phyloP scores from a whole-genome alignment of 2,113 vertebrate species.

The Hiodon tergisus region DNA sequence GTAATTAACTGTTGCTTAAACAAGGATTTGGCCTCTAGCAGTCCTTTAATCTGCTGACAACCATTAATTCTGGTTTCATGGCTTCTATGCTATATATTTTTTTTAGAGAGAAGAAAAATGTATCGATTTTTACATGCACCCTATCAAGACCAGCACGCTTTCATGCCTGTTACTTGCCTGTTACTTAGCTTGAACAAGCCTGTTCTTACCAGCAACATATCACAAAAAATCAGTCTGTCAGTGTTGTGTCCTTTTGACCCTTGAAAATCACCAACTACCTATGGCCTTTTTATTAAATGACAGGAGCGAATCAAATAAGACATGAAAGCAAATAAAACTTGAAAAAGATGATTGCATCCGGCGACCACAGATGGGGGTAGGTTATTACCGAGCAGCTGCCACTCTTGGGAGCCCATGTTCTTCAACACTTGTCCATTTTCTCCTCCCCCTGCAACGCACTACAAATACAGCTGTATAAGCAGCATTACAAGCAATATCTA shows the following conservation, averaged over 20 bases:
- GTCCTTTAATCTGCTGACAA: background rate
- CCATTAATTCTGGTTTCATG: background rate
- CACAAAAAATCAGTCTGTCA: no score
- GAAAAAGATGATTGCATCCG: slow-evolving; percentile 6
- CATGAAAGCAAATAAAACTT: slow-evolving; percentile 2
- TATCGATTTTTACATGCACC: background rate
- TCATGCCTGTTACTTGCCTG: background rate
- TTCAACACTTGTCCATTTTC: slow-evolving; percentile 13
- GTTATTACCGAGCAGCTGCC: background rate
- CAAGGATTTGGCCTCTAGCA: background rate
- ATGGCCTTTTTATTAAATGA: no score
- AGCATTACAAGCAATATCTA: no score
- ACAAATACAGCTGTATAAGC: background rate
- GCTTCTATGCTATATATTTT: no score
- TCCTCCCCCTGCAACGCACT: background rate
- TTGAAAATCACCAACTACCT: no score
- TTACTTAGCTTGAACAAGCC: no score
- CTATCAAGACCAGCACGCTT: background rate
- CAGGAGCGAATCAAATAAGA: no score
- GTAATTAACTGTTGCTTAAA: background rate
- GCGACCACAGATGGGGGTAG: background rate
- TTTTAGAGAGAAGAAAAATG: no score
- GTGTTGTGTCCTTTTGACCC: no score
- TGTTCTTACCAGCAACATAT: background rate
- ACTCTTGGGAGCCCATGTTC: background rate